Percentiles rank a stretch among this genome's conserved stretches.
Conservation (phyloP, 2,888 invertebrate species). For the Gymnocheta viridis region DNA sequence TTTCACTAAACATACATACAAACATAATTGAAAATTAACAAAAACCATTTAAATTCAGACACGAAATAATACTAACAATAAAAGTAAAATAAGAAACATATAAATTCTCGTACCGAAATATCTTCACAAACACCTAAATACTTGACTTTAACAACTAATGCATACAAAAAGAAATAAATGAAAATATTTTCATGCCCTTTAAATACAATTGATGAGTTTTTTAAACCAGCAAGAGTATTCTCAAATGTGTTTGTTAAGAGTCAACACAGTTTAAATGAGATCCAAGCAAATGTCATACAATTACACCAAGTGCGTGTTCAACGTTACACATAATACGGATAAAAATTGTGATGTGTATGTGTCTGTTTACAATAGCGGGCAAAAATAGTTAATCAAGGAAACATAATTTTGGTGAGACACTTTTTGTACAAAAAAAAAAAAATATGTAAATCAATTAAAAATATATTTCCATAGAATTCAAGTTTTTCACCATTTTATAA, state of each 20-base stretch:
- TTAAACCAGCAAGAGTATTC: slow-evolving; percentile 46
- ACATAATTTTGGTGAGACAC: neutral
- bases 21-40: slow-evolving; percentile 69
- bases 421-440: neutral
- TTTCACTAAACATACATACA: too few species aligned
- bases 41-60: slow-evolving; percentile 69
- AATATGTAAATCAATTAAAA: neutral
- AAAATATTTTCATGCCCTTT: slow-evolving; percentile 59
- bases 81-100: slow-evolving; percentile 39
- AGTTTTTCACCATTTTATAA: neutral
- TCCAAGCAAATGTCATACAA: slow-evolving; percentile 15
- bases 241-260: slow-evolving; percentile 65
- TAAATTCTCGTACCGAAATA: neutral
- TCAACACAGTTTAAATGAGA: slow-evolving; percentile 49
- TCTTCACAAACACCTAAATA: neutral
- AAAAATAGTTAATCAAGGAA: neutral
- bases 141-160: neutral
- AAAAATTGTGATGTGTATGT: neutral
- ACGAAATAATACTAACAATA: slow-evolving; percentile 56
- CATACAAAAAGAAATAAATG: slow-evolving; percentile 20
- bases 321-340: slow-evolving; percentile 36
- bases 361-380: neutral
- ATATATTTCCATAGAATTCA: neutral
- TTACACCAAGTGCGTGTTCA: slow-evolving; percentile 45
- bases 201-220: slow-evolving; percentile 64